phyloP scores from a whole-genome alignment of 2,888 invertebrate genomes.

The Melieria omissa region DNA sequence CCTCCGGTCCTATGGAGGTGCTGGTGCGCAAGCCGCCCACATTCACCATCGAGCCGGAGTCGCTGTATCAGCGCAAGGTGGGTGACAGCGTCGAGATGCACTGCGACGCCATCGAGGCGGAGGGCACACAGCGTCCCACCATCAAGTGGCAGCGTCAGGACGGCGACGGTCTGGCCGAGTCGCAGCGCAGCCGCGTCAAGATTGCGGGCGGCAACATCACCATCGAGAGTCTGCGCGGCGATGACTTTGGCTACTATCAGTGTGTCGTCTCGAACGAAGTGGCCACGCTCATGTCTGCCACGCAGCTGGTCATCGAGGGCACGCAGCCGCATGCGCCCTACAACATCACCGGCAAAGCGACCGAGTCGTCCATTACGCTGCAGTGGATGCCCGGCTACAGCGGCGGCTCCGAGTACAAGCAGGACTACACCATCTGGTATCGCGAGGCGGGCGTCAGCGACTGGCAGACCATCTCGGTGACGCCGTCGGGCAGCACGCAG shows the following conservation, averaged over 20 bases:
- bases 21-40: slow-evolving; percentile 92
- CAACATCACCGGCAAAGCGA: slow-evolving; percentile 90
- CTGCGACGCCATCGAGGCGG: slow-evolving; percentile 92
- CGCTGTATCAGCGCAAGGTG: slow-evolving; percentile 89
- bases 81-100: slow-evolving; percentile 94
- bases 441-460: slow-evolving; percentile 87
- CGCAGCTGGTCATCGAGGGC: slow-evolving; percentile 90
- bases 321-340: slow-evolving; percentile 98
- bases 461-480: slow-evolving; percentile 94
- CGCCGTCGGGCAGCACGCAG: slow-evolving; percentile 88
- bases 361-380: slow-evolving; percentile 89
- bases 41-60: slow-evolving; percentile 89
- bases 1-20: slow-evolving; percentile 84
- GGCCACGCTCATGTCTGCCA: slow-evolving; percentile 91
- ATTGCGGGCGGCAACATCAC: slow-evolving; percentile 90
- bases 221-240: slow-evolving; percentile 84
- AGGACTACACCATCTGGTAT: slow-evolving; percentile 96
- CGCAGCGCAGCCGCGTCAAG: slow-evolving; percentile 83
- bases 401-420: slow-evolving; percentile 94
- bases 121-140: slow-evolving; percentile 89
- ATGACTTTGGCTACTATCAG: slow-evolving; percentile 95
- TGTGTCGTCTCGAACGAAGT: slow-evolving; percentile 96
- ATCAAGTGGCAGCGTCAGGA: slow-evolving; percentile 92
- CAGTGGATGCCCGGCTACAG: slow-evolving; percentile 96
- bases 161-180: slow-evolving; percentile 72